These are phyloP conservation scores for Chrysemys picta DNA, from an alignment of 2,113 vertebrate genomes.

Conservation along the genomic window DNA sequence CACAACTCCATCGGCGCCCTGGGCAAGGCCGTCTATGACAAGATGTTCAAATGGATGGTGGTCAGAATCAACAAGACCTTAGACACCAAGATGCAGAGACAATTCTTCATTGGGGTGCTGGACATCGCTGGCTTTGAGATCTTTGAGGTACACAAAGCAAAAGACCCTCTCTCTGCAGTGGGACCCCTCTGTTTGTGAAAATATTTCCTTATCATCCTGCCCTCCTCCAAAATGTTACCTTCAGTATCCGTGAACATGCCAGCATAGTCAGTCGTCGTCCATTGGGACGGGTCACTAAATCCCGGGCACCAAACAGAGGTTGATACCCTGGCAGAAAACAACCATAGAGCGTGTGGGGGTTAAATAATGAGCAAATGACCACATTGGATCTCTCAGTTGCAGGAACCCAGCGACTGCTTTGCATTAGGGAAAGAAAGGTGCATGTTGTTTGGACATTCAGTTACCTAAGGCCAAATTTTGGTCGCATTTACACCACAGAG, in stretches of 20 bases:
- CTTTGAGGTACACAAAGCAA: slow-evolving; percentile 52
- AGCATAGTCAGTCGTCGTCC: rapidly evolving
- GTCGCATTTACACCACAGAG: not conserved
- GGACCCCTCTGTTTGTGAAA: not conserved
- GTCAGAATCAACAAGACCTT: slow-evolving; percentile 65
- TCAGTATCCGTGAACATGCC: not conserved
- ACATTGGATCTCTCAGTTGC: not conserved
- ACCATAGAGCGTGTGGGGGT: not conserved
- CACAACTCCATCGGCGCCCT: slow-evolving; percentile 53
- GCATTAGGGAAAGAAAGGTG: not conserved
- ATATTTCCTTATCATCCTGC: not conserved
- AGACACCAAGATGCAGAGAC: slow-evolving; percentile 68
- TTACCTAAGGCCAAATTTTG: not conserved
- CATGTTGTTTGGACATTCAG: not conserved
- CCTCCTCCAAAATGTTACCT: not conserved
- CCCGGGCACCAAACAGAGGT: not conserved
- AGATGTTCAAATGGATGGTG: slow-evolving; percentile 74
- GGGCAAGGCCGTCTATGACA: slow-evolving; percentile 64
- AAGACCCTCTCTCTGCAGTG: not conserved
- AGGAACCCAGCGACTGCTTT: not conserved
- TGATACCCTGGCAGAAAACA: not conserved
- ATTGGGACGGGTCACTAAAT: not conserved
- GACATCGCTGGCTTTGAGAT: slow-evolving; percentile 67
- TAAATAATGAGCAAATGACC: not conserved
- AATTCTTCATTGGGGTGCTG: slow-evolving; percentile 67